Evolutionary conservation across 2,888 invertebrate genomes (phyloP).

Genomic region (Xylota segnis): DNA sequence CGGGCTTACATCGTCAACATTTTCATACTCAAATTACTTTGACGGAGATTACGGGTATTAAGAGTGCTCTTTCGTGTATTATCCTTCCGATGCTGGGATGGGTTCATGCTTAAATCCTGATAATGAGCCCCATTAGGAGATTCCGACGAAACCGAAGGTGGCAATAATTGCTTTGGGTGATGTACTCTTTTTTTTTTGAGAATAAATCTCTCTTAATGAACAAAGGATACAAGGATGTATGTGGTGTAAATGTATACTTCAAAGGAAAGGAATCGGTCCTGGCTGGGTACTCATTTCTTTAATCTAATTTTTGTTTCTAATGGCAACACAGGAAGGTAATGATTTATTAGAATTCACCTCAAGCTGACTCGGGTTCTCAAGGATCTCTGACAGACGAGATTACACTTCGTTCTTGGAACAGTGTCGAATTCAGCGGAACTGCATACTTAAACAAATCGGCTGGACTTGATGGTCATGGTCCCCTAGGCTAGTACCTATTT

Average conservation of each 20-base stretch:
- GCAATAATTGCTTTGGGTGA: not conserved
- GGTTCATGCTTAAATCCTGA: not conserved
- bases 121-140: not conserved
- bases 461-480: too few relatives aligned
- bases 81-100: not conserved
- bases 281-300: not conserved
- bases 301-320: not conserved
- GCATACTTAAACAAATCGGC: too few relatives aligned
- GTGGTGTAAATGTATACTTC: constrained; percentile 3
- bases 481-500: too few relatives aligned
- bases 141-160: not conserved
- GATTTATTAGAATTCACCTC: not conserved
- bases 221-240: not conserved
- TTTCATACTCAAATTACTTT: not conserved
- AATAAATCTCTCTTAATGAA: not conserved
- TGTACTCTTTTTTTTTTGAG: not conserved
- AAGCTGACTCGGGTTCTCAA: not conserved
- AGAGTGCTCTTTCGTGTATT: not conserved
- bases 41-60: not conserved
- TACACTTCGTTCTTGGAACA: not conserved
- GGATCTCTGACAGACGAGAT: not conserved
- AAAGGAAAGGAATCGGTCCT: not conserved
- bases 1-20: not conserved
- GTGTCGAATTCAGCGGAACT: too few relatives aligned
- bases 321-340: not conserved